Base-by-base conservation (phyloP, 2,113 vertebrate genomes). In the Tetraodon nigroviridis region DNA sequence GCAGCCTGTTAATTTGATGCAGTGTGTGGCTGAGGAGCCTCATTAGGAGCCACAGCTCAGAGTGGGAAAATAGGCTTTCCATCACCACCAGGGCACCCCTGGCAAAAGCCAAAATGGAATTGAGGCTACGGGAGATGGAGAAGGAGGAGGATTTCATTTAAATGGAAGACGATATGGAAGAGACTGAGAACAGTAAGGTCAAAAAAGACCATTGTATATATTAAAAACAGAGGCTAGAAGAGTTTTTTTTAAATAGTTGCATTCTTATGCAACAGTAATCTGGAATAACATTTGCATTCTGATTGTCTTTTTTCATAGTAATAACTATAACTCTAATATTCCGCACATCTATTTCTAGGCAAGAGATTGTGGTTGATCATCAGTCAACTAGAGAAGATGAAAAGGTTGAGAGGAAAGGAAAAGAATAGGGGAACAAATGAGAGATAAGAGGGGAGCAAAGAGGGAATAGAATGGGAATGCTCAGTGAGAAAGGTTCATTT, bases 1-100 rank as follows among this genome's bases (percentile, higher is more conserved):
- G 76, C 75, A 64, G 77, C 75, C 81, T 86, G 69, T 88, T 89
- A 85, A 89, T 89, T 87, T 76, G 82, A 80, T 83, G 70, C 51
- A 67, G 55, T 71, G 62, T 76, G 78, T 80, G 76, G 75, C 71
- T 51, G 78, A 83, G 77, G 69, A 79, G 73, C 64, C 84, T 86
- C 82, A 80, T 86, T 84, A 89, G 72, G 68, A 78, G 66, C 75
- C 53, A 55, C 29, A 15, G 69, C 73, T 67, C 64, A 54, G 54
- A 55, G 50, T 55, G 68, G 58, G 64, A 60, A 61, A 76, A 45
- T 5, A 12, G 55, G 32, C 70, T 53, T 71, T 80, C 72, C 77
- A 76, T 86, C 79, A 84, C 54, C 61, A 67, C 45, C 24, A 41
- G 57, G 61, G 64, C 6, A 64, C 66, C 55, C 49, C 59, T 55